Base-by-base conservation (phyloP, 2,888 invertebrate species). In the Netelia fuscicornis region DNA sequence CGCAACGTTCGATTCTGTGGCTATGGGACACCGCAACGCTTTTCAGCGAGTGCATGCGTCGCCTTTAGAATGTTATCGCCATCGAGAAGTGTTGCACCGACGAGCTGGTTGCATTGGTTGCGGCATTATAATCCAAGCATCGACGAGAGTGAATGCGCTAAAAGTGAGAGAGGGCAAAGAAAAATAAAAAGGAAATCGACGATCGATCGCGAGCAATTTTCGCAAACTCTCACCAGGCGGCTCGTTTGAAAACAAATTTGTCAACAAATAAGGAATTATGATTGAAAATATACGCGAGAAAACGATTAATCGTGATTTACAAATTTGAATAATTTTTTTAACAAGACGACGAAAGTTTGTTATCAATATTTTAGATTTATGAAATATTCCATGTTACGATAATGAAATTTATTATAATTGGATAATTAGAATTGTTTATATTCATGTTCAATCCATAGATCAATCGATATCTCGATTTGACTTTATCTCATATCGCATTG, bases 61-160 rank as follows among this genome's bases (percentile, higher is more conserved):
- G 62, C 78, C 70, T 79, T 71, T 79, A 79, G 78, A 79, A 71
- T 71, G 70, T 79, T 13, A 71, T 79, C 37, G 37, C 17, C 48
- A 13, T 6, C 8, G 56, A 56, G 64, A 58, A 54, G 58, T 67
- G 67, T 64, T 74, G 72, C 48, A 48, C 10, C 13, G 56, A 56
- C 44, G 8, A 74, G 52, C 13, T 72, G 17, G 58, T 30, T 37
- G 58, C 65, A 80, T 74, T 67, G 13, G 30, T 74, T 74, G 65
- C 65, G 37, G 72, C 42, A 79, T 65, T 65, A 64, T 44, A 13
- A 80, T 25, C 42, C 79, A 44, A 42, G 6, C 56, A 20, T 37
- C 44, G 48, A 13, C 20, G 48, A 60, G 48, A 68, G 56, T 30
- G 37, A 67, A 20, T 10, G 44, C 11, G 6, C 30, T 30, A 30